Evolutionary conservation across 2,797 vertebrate genomes (phyloP).

Genomic region (Malacoctenus gilli): DNA sequence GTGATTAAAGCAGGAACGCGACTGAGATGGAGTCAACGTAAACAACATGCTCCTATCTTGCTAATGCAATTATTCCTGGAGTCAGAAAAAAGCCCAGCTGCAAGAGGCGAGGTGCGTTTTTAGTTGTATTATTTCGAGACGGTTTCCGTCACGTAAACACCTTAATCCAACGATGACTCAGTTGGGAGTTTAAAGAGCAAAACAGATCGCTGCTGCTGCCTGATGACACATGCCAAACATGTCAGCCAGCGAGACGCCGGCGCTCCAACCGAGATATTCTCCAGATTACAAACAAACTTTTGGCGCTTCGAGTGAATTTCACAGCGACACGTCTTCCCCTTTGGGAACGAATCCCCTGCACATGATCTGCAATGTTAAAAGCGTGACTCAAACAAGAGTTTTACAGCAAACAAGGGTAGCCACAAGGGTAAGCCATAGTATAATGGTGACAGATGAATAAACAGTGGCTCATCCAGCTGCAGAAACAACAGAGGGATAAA

Average conservation of each 20-base stretch:
- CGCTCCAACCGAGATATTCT: slow-evolving; percentile 10
- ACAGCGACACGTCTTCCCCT: slow-evolving; percentile 5
- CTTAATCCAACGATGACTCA: slow-evolving; percentile 22
- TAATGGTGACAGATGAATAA: not conserved
- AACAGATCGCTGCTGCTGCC: not conserved
- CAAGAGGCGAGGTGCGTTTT: slow-evolving; percentile 2
- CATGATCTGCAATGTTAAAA: slow-evolving; percentile 2
- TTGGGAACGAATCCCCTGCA: not conserved
- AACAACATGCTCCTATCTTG: slow-evolving; percentile 21
- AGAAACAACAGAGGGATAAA: not conserved
- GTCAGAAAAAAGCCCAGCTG: slow-evolving; percentile 13
- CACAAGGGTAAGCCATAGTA: not conserved
- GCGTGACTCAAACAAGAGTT: slow-evolving; percentile 5
- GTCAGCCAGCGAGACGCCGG: slow-evolving; percentile 18
- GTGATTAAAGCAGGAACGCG: slow-evolving; percentile 29
- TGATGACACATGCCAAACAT: slow-evolving; percentile 14
- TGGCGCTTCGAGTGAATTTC: slow-evolving; percentile 10
- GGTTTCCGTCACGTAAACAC: slow-evolving; percentile 27
- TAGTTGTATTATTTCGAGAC: slow-evolving; percentile 20
- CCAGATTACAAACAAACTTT: slow-evolving; percentile 13
- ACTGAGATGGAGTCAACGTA: slow-evolving; percentile 28
- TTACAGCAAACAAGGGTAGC: not conserved
- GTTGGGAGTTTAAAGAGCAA: slow-evolving; percentile 11
- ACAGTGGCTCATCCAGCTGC: not conserved
- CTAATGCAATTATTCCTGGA: slow-evolving; percentile 12